A percentile compares a stretch with the other conserved stretches of the same genome.
Conservation (phyloP, 2,797 vertebrate genomes). For the Hephaestus fuliginosus region DNA sequence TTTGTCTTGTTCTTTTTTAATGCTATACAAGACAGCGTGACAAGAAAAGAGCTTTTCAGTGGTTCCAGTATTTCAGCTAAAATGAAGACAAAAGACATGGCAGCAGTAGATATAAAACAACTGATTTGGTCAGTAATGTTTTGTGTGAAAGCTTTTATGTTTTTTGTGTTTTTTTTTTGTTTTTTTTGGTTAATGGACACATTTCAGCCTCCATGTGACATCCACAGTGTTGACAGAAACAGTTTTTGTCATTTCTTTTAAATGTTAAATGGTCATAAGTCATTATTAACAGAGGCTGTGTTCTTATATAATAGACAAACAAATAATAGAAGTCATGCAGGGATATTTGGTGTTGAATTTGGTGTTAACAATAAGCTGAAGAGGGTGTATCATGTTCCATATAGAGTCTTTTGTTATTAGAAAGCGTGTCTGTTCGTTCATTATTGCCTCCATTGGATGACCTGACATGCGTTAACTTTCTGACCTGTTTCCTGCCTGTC, state of each 20-base stretch:
- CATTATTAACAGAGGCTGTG: background rate
- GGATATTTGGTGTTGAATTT: slow-evolving; percentile 42
- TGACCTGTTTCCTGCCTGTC: slow-evolving; percentile 33
- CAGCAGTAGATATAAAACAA: background rate
- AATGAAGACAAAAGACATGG: too few species aligned
- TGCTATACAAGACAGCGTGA: background rate
- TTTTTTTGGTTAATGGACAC: background rate
- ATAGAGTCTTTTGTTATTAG: slow-evolving; percentile 43
- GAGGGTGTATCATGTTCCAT: slow-evolving; percentile 49
- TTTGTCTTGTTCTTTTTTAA: background rate
- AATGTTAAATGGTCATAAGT: background rate
- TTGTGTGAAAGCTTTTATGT: background rate
- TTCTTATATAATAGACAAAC: background rate
- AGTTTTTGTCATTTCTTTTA: background rate
- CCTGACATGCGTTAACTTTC: slow-evolving; percentile 10
- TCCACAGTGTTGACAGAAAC: background rate
- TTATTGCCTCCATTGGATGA: slow-evolving; percentile 35
- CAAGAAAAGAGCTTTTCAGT: background rate
- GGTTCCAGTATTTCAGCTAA: background rate
- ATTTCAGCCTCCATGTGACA: background rate
- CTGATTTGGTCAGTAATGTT: background rate
- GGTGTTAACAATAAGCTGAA: slow-evolving; percentile 15
- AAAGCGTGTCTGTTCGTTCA: slow-evolving; percentile 47
- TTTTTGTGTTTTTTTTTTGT: background rate
- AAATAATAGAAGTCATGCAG: slow-evolving; percentile 1